Evolutionary conservation across 1,140 invertebrate species (phyloP), one percentile per base, ranked within the genome.

Genomic region (Drosophila rhopaloa): DNA sequence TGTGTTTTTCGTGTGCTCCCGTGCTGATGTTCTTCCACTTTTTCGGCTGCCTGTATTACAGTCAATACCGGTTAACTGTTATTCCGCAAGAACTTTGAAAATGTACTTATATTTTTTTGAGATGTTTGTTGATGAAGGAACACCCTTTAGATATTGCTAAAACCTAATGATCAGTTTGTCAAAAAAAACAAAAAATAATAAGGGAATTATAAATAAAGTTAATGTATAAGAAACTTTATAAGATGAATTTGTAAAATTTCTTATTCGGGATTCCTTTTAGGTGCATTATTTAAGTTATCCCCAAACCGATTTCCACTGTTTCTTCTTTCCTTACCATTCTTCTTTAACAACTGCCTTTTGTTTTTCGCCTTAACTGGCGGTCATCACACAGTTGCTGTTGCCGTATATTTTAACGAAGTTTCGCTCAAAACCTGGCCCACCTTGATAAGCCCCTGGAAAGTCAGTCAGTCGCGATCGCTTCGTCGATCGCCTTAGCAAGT

Each of bases 351-450:
- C 37, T 70, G 60, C 1, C 63, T 61, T 85, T 85, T 66, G 68
- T 78, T 82, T 73, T 70, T 65, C 76, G 78, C 79, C 65, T 81
- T 85, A 79, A 70, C 53, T 88, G 71, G 71, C 83, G 75, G 79
- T 88, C 82, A 78, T 72, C 73, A 8, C 73, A 8, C 58, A 65
- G 59, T 65, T 61, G 44, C 65, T 35, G 43, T 63, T 60, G 58
- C 55, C 62, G 40, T 79, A 53, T 68, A 68, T 83, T 82, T 83
- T 79, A 78, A 76, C 59, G 35, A 67, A 66, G 67, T 61, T 76
- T 60, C 56, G 59, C 70, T 65, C 24, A 16, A 85, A 85, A 85
- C 78, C 82, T 81, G 68, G 78, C 82, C 70, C 82, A 85, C 83
- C 83, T 86, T 86, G 83, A 88, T 86, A 76, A 70, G 76, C 60